A percentile compares a stretch with the other conserved stretches of the same genome.
Conservation (phyloP, 2,113 vertebrate genomes). For the Cyphomyrus discorhynchus region DNA sequence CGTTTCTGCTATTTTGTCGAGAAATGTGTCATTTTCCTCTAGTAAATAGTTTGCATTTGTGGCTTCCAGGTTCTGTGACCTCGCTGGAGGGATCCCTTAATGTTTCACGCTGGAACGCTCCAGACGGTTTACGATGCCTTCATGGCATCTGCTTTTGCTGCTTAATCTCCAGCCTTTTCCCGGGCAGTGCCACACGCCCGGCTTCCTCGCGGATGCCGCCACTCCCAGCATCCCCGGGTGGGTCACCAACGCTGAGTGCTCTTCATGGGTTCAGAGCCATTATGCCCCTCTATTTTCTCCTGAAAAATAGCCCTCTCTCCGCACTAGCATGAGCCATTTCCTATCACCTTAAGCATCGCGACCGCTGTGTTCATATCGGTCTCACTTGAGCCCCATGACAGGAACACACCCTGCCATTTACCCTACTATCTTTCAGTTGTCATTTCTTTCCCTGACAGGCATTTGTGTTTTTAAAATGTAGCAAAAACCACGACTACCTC, state of each 20-base stretch:
- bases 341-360: background rate
- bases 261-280: background rate
- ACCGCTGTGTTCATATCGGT: background rate
- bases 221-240: background rate
- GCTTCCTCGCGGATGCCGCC: background rate
- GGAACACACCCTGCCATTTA: background rate
- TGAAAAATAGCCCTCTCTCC: background rate
- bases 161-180: background rate
- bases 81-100: background rate
- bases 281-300: background rate
- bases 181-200: background rate
- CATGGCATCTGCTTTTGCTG: background rate
- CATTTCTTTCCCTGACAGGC: background rate
- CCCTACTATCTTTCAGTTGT: background rate
- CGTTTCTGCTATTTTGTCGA: background rate
- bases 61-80: background rate
- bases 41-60: background rate
- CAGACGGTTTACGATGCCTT: background rate
- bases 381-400: background rate
- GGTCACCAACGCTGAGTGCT: background rate
- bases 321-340: background rate
- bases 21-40: background rate
- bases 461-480: background rate
- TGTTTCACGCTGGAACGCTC: background rate
- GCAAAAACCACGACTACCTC: background rate